These are phyloP conservation scores for Apis dorsata DNA, from an alignment of 1,140 invertebrate genomes.

Conservation along the genomic window DNA sequence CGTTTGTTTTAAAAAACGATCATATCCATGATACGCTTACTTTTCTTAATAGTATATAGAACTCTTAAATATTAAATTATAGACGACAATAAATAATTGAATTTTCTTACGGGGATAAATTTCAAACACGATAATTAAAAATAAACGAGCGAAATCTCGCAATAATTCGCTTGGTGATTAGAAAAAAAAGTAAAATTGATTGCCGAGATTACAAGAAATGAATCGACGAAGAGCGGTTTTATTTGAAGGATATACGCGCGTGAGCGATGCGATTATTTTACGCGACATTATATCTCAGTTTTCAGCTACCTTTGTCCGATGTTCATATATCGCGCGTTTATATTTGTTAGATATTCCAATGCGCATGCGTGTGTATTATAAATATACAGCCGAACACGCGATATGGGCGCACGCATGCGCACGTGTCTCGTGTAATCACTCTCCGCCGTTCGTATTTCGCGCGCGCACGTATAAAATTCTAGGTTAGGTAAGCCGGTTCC, in stretches of 20 bases:
- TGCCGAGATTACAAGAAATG: background rate
- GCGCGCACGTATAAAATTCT: slow-evolving; percentile 37
- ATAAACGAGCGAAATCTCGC: background rate
- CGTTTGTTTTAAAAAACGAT: background rate
- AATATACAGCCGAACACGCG: background rate
- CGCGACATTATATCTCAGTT: background rate
- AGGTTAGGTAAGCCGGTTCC: slow-evolving; percentile 75
- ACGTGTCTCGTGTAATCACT: background rate
- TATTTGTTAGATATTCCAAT: slow-evolving; percentile 4
- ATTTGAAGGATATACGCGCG: background rate
- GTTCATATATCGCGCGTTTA: background rate
- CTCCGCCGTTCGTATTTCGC: background rate
- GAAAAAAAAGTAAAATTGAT: background rate
- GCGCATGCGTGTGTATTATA: background rate
- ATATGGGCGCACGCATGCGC: background rate
- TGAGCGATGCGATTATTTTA: background rate
- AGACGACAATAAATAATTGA: slow-evolving; percentile 57
- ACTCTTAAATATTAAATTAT: slow-evolving; percentile 54
- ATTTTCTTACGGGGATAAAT: slow-evolving; percentile 49
- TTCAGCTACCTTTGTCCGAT: slow-evolving; percentile 14
- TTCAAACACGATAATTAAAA: slow-evolving; percentile 36
- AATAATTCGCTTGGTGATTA: background rate
- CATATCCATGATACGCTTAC: background rate
- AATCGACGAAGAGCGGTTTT: slow-evolving; percentile 8
- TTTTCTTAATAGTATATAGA: slow-evolving; percentile 18